phyloP scores from a whole-genome alignment of 2,797 vertebrate genomes.

The Trichosurus vulpecula region DNA sequence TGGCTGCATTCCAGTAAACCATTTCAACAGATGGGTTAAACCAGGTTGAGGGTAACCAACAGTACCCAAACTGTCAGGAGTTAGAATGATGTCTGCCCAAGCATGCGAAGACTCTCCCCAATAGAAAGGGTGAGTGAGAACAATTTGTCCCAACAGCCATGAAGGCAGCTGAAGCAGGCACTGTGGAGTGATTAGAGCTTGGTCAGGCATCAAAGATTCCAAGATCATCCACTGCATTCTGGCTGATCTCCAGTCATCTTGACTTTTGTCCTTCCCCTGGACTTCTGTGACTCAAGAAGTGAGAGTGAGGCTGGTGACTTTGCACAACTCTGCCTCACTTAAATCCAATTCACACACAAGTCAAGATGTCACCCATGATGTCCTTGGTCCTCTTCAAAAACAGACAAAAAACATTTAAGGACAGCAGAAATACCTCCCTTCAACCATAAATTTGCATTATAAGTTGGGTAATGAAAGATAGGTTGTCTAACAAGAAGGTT shows the following conservation, averaged over 20 bases:
- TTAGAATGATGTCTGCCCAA: neutral
- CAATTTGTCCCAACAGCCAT: no score
- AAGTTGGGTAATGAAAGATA: neutral
- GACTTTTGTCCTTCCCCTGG: neutral
- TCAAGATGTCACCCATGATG: neutral
- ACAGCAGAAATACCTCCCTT: neutral
- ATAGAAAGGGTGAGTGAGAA: no score
- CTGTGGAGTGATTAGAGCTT: neutral
- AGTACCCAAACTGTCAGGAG: neutral
- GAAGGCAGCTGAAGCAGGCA: neutral
- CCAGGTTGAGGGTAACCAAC: neutral
- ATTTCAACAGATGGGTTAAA: neutral
- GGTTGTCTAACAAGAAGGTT: neutral
- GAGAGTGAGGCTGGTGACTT: neutral
- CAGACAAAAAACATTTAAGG: neutral
- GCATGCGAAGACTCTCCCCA: no score
- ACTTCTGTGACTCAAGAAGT: neutral
- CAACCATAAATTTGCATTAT: neutral
- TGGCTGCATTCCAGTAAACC: neutral
- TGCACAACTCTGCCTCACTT: neutral
- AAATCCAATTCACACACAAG: neutral
- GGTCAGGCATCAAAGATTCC: neutral
- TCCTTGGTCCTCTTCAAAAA: neutral
- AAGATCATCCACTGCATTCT: neutral
- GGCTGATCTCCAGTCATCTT: neutral